A percentile compares a stretch with the other conserved stretches of the same genome.
phyloP scores from a whole-genome alignment of 2,797 vertebrate genomes.

The Pseudomugil gertrudae region DNA sequence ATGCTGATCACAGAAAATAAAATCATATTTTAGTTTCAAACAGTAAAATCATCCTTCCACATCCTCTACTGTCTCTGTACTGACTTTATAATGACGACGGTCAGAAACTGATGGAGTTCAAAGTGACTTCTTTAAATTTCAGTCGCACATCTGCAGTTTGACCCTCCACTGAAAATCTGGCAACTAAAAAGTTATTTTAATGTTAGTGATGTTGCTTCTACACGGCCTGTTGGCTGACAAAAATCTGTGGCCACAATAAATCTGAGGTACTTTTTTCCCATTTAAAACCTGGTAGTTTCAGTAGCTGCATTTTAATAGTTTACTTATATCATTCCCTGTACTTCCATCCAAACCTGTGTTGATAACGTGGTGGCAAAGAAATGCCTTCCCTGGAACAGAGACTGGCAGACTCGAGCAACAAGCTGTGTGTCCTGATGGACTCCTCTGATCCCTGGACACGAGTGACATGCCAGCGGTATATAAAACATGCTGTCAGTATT shows the following conservation, averaged over 20 bases:
- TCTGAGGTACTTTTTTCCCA: neutral
- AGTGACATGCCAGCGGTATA: slow-evolving; percentile 83
- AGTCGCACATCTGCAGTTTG: neutral
- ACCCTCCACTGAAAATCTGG: too few species aligned
- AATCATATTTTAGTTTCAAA: slow-evolving; percentile 11
- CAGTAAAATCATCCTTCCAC: slow-evolving; percentile 2
- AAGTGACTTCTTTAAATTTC: slow-evolving; percentile 74
- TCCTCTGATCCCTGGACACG: slow-evolving; percentile 82
- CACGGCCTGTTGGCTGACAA: too few species aligned
- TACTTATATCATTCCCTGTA: slow-evolving; percentile 11
- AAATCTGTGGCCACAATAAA: too few species aligned
- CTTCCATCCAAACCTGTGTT: slow-evolving; percentile 75
- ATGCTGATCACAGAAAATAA: neutral
- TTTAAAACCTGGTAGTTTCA: neutral
- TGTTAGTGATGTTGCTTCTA: too few species aligned
- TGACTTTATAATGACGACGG: slow-evolving; percentile 88
- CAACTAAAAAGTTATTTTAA: too few species aligned
- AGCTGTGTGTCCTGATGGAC: slow-evolving; percentile 85
- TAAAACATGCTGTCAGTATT: neutral
- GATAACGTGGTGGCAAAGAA: slow-evolving; percentile 79
- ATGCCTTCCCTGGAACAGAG: slow-evolving; percentile 82
- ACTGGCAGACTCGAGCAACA: slow-evolving; percentile 78
- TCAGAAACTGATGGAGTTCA: slow-evolving; percentile 84
- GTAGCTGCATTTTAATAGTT: too few species aligned
- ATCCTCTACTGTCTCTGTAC: slow-evolving; percentile 81